phyloP scores from a whole-genome alignment of 2,113 vertebrate species.

The Psettodes erumei region DNA sequence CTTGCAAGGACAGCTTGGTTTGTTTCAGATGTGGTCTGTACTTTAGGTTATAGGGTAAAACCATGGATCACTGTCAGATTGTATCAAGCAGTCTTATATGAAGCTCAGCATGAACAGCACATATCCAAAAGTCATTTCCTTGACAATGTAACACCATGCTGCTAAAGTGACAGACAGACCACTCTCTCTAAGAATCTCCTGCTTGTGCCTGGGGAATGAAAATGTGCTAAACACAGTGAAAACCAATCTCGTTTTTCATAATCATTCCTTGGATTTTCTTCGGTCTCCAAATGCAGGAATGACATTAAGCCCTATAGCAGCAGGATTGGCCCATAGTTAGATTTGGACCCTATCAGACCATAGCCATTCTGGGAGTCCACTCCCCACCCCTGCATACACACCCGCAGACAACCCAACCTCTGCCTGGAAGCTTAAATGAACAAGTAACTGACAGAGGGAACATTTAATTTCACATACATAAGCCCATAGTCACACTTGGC shows the following conservation, averaged over 20 bases:
- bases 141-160: conserved; percentile 69
- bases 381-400: conserved; percentile 12
- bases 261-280: conserved; percentile 77
- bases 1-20: conserved; percentile 19
- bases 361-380: conserved; percentile 57
- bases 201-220: conserved; percentile 66
- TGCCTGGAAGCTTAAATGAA: conserved; percentile 49
- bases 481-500: conserved; percentile 21
- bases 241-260: conserved; percentile 79
- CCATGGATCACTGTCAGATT: conserved; percentile 66
- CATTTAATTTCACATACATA: conserved; percentile 43
- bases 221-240: conserved; percentile 79
- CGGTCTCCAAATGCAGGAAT: conserved; percentile 71
- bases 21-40: conserved; percentile 40
- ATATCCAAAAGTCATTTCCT: conserved; percentile 69
- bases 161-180: conserved; percentile 70
- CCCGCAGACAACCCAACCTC: conserved; percentile 9
- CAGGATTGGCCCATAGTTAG: conserved; percentile 71
- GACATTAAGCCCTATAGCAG: conserved; percentile 77
- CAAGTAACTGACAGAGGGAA: conserved; percentile 49
- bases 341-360: conserved; percentile 67
- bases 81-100: conserved; percentile 41
- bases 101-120: conserved; percentile 58
- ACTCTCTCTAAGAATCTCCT: conserved; percentile 65
- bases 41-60: conserved; percentile 43